Conservation (phyloP, 2,797 vertebrate species). For the Vultur gryphus region DNA sequence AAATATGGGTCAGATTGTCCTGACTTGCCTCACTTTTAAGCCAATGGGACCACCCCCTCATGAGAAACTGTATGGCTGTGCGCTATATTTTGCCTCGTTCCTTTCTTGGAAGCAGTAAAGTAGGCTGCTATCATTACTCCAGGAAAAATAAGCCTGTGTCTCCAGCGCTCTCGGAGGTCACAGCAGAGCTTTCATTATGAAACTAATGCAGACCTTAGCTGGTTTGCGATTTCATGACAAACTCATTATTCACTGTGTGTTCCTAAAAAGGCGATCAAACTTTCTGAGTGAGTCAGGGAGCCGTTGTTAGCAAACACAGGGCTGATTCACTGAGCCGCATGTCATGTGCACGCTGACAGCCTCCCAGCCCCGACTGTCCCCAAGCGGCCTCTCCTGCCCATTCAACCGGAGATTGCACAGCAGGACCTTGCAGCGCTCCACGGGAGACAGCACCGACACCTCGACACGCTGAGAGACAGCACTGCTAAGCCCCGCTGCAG, state of each 20-base stretch:
- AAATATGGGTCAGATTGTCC: slow-evolving; percentile 46
- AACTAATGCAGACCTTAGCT: neutral
- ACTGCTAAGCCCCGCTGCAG: neutral
- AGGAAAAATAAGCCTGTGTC: neutral
- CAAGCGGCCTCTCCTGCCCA: rapidly evolving
- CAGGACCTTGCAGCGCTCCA: rapidly evolving
- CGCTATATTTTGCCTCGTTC: neutral
- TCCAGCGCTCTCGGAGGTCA: neutral
- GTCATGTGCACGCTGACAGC: neutral
- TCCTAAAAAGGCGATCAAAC: neutral
- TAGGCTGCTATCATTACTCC: neutral
- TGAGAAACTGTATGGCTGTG: neutral
- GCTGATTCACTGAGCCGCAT: neutral
- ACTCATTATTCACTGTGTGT: neutral
- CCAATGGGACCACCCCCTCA: slow-evolving; percentile 36
- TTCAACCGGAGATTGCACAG: neutral
- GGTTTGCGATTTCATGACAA: neutral
- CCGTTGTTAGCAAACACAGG: neutral
- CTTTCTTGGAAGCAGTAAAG: slow-evolving; percentile 12
- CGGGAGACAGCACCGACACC: neutral
- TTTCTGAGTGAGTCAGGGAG: neutral
- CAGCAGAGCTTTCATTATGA: neutral
- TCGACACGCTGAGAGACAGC: neutral
- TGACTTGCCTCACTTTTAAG: slow-evolving; percentile 21
- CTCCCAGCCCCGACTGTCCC: neutral